Evolutionary conservation across 2,113 vertebrate genomes (phyloP).

Genomic region (Mystacornis crossleyi): DNA sequence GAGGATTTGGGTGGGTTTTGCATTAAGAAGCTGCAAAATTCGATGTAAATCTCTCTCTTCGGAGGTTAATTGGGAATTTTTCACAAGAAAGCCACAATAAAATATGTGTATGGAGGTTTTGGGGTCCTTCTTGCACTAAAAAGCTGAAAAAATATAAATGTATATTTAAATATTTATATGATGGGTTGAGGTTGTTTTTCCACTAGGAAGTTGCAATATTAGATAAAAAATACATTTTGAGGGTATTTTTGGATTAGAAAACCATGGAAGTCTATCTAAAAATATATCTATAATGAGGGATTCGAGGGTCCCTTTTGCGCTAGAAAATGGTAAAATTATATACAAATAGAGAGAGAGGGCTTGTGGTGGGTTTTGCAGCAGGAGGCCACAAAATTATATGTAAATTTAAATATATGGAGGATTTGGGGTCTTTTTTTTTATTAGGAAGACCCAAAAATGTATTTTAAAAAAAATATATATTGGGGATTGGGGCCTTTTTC

Average conservation of each 20-base stretch:
- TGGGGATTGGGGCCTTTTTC: background rate
- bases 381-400: too few relatives aligned
- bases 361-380: background rate
- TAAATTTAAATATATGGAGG: background rate
- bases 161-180: background rate
- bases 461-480: background rate
- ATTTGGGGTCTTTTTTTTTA: background rate
- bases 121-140: background rate
- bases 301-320: background rate
- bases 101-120: background rate
- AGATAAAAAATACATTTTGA: background rate
- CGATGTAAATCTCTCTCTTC: fast-evolving
- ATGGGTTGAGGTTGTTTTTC: fast-evolving
- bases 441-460: background rate
- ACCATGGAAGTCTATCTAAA: background rate
- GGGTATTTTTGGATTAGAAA: background rate
- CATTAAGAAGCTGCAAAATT: background rate
- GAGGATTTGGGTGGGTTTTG: background rate
- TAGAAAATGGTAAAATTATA: background rate
- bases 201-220: too few relatives aligned
- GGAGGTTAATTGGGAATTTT: background rate
- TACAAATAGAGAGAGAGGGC: background rate
- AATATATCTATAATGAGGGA: too few relatives aligned
- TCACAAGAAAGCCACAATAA: background rate
- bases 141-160: background rate